Evolutionary conservation across 2,888 invertebrate species (phyloP), one percentile per base, ranked within the genome.

Genomic region (Cyaniris semiargus): DNA sequence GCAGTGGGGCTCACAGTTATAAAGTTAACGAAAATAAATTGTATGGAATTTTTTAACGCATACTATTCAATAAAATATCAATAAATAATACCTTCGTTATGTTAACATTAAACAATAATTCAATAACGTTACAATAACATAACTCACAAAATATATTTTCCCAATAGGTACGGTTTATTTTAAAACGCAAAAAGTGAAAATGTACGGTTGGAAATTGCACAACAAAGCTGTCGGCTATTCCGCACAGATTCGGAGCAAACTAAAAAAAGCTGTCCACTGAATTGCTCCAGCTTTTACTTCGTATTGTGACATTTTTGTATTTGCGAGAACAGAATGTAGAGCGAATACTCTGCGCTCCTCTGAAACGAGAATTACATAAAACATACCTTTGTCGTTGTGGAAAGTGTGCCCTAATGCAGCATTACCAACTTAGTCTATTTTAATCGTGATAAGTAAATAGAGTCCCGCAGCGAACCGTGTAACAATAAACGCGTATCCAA

Each of bases 261-360:
- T 66, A 66, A 66, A 66, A 66, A 66, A 66, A 66, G 66, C 27
- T 27, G 66, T 66, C 66, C 66, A 31, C 66, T 21, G 66, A 66
- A 27, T 66, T 66, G 66, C 66, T 31, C 27, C 13, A 66, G 66
- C 66, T 66, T 66, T 60, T 60, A 60, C 60, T 8, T 60, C 60
- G 60, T 60, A 60, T 23, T 66, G 66, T 31, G 66, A 66, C 66
- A 66, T 66, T 66, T 66, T 66, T 31, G 66, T 31, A 66, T 31
- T 31, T 27, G 66, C 66, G 27, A 66, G 6, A 66, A 7, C 27
- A 31, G 66, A 66, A 66, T 66, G 66, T 31, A 31, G 66, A 66
- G 27, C 66, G 7, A 31, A 23, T 60, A 60, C 60, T 66, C 27
- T 66, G 15, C 66, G 27, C 27, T 66, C 27, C 66, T 66, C 27